Evolutionary conservation across 2,888 invertebrate species (phyloP).

Genomic region (Micropterix aruncella): DNA sequence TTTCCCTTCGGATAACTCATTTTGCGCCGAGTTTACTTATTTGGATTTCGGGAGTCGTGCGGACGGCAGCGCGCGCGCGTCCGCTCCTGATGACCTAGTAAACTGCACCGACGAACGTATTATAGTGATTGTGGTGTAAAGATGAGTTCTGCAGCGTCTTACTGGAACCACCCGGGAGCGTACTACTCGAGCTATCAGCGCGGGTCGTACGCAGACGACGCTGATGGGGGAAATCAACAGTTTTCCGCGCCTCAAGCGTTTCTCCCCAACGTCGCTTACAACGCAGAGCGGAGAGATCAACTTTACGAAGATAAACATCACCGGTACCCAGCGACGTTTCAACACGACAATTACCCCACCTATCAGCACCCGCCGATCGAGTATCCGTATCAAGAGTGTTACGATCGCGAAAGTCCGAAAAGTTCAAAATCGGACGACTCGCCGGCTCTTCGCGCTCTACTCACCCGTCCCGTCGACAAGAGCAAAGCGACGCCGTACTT

Average conservation of each 20-base stretch:
- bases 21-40: slow-evolving; percentile 8
- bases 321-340: no score
- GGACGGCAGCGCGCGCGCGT: slow-evolving; percentile 4
- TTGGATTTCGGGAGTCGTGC: slow-evolving; percentile 5
- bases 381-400: no score
- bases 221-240: not conserved
- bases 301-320: no score
- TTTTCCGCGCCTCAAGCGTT: no score
- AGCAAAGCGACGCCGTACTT: not conserved
- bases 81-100: not conserved
- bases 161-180: not conserved
- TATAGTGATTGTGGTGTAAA: not conserved
- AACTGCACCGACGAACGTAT: no score
- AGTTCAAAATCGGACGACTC: not conserved
- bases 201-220: not conserved
- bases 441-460: not conserved
- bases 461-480: not conserved
- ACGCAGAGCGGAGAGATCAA: no score
- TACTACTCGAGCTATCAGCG: not conserved
- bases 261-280: no score
- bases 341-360: no score
- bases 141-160: not conserved
- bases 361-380: no score
- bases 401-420: no score
- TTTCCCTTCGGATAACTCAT: slow-evolving; percentile 1